Evolutionary conservation across 2,113 vertebrate species (phyloP).

Genomic region (Thalassarche chlororhynchos): DNA sequence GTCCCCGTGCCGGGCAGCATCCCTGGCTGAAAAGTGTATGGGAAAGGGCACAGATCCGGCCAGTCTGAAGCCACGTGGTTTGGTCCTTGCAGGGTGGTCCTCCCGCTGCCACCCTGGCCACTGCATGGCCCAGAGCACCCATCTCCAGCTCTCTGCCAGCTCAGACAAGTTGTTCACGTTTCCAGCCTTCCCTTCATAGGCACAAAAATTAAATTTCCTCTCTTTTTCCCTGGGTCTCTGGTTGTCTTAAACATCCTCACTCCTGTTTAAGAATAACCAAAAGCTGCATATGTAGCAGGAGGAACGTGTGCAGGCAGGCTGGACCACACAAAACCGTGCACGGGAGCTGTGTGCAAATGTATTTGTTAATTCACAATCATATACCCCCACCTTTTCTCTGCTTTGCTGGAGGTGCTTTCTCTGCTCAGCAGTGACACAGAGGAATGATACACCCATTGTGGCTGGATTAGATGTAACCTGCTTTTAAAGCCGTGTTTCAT

Average conservation of each 20-base stretch:
- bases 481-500: neutral
- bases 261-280: neutral
- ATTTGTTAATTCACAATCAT: neutral
- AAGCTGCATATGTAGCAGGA: neutral
- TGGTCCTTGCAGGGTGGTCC: neutral
- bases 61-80: neutral
- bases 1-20: neutral
- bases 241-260: neutral
- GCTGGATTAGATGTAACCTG: neutral
- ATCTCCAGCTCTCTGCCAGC: neutral
- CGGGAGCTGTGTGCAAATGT: neutral
- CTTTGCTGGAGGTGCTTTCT: neutral
- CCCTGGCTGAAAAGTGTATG: neutral
- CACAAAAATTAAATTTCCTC: neutral
- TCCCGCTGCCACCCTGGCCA: neutral
- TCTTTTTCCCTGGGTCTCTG: neutral
- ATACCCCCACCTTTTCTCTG: neutral
- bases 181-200: neutral
- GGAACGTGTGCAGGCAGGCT: neutral
- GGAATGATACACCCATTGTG: fast-evolving
- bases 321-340: neutral
- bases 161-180: neutral
- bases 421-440: neutral
- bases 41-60: neutral
- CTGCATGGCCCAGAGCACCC: neutral